Evolutionary conservation across 2,888 invertebrate species (phyloP), one percentile per base, ranked within the genome.

Genomic region (Phyto melanocephala): DNA sequence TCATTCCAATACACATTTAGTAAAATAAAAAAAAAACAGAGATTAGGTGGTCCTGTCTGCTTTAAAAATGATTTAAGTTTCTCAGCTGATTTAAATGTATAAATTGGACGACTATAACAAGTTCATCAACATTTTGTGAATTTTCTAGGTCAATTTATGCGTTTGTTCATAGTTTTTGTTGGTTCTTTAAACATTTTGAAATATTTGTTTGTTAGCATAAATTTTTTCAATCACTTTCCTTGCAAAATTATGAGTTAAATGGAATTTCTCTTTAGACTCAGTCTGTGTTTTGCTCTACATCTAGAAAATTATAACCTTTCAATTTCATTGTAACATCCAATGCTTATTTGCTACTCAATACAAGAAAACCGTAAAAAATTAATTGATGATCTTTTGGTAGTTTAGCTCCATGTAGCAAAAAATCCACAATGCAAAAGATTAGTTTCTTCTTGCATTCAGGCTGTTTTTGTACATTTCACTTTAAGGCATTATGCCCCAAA

Each of bases 281-380:
- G 24, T 24, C 24, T 52, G 24, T 33, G 17, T 37, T 11, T 17
- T 8, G 4, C 8, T 10, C 56, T 58, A 35, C 37, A 20, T 70
- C 50, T 62, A 54, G 62, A 67, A 71, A 82, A 82, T 82, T 80
- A 82, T 62, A 74, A 75, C 75, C 80, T 71, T 80, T 82, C 75
- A 82, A 62, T 76, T 80, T 80, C 71, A 80, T 78, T 72, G 62
- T 54, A 20, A 75, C 63, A 74, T 74, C 58, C 81, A 78, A 72
- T 67, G 28, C 6, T 28, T 28, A 47, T 71, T 67, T 75, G 42
- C 60, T 54, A 28, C 40, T 33, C 17, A 15, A 24, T 28, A 20
- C n/a, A 47, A 65, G 22, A 15, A 35, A 28, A 54, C 7, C 17
- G 47, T 45, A 13, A 5, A 6, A 75, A 75, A 75, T 65, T 75